These are phyloP conservation scores for Scalopus aquaticus DNA, from an alignment of 2,113 vertebrate genomes.

Conservation along the genomic window DNA sequence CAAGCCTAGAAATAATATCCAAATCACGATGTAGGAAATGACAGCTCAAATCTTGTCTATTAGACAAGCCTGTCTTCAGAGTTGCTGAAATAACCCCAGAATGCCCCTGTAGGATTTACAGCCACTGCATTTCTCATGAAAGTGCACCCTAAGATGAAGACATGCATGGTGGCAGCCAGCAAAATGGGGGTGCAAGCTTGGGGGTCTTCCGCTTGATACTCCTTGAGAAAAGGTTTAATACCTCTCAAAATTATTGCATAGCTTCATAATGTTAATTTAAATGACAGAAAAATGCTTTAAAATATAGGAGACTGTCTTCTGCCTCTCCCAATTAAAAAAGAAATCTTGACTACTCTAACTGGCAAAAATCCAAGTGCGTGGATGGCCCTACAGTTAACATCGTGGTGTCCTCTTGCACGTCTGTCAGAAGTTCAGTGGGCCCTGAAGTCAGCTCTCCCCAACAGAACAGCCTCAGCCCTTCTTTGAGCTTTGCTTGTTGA, in stretches of 20 bases:
- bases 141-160: neutral
- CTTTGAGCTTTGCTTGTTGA: slow-evolving; percentile 24
- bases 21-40: slow-evolving; percentile 55
- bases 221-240: slow-evolving; percentile 15
- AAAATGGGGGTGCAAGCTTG: neutral
- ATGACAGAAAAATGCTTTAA: neutral
- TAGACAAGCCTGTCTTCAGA: neutral
- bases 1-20: neutral
- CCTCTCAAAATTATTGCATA: neutral
- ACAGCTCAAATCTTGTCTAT: neutral
- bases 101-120: neutral
- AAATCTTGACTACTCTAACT: neutral
- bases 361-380: slow-evolving; percentile 54
- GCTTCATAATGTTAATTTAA: slow-evolving; percentile 17
- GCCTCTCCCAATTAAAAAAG: slow-evolving; percentile 1
- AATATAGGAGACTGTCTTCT: neutral
- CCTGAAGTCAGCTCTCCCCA: slow-evolving; percentile 32
- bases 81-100: neutral
- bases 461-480: slow-evolving; percentile 11
- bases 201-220: neutral
- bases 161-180: neutral
- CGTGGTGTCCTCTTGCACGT: neutral
- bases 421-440: slow-evolving; percentile 52
- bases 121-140: neutral
- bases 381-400: slow-evolving; percentile 24